Conservation (phyloP, 92 coral and sea anemone species). For the Umimayanthus chanpuru region DNA sequence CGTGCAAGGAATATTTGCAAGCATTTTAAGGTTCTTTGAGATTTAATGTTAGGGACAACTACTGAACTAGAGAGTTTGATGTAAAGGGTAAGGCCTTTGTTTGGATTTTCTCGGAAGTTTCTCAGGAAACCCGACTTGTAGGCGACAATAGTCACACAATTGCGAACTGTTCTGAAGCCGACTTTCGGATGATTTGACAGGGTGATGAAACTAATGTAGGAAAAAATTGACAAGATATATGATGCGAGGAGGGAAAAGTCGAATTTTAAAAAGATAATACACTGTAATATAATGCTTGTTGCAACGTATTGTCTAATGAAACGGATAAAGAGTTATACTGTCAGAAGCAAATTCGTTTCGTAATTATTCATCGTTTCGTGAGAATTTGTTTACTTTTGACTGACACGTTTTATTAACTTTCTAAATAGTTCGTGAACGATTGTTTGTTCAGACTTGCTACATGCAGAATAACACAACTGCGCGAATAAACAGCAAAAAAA, state of each 20-base stretch:
- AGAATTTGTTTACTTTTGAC: too few relatives aligned
- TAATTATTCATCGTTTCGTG: too few relatives aligned
- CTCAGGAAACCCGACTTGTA: neutral
- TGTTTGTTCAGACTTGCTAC: too few relatives aligned
- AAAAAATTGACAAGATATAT: too few relatives aligned
- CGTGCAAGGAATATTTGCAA: neutral
- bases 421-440: too few relatives aligned
- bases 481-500: too few relatives aligned
- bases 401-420: too few relatives aligned
- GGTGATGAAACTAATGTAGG: neutral
- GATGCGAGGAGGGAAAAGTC: too few relatives aligned
- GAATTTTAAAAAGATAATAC: too few relatives aligned
- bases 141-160: neutral
- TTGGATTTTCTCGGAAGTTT: constrained; percentile 12
- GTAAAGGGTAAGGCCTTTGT: constrained; percentile 16
- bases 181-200: neutral
- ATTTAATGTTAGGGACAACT: neutral
- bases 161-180: neutral
- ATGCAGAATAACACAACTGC: too few relatives aligned
- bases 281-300: neutral
- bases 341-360: too few relatives aligned
- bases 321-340: neutral
- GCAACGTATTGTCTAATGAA: neutral
- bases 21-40: neutral
- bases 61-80: neutral